A percentile compares a stretch with the other conserved stretches of the same genome.
Conservation (phyloP, 2,888 invertebrate species). For the Ferdinandea cuprea region DNA sequence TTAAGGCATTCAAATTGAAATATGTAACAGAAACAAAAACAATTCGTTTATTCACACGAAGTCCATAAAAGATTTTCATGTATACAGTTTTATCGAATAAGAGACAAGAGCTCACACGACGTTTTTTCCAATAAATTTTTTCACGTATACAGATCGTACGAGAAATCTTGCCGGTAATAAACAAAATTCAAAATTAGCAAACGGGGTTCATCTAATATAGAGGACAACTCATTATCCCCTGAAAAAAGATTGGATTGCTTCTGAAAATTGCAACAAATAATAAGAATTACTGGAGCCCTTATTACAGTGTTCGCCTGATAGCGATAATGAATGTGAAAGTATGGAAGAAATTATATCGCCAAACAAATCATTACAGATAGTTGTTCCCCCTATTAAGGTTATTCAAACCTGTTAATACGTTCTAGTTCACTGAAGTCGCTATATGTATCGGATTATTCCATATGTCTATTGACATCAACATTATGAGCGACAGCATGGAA, state of each 20-base stretch:
- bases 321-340: neutral
- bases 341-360: neutral
- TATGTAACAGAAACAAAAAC: no score
- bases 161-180: no score
- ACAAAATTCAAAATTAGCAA: neutral
- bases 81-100: no score
- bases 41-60: no score
- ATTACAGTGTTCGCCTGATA: neutral
- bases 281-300: neutral
- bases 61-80: no score
- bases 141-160: no score
- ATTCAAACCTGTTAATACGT: neutral
- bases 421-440: neutral
- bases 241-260: no score
- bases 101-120: no score
- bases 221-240: neutral
- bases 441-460: neutral
- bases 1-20: no score
- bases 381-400: neutral
- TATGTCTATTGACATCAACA: neutral
- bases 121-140: no score
- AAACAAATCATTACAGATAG: neutral
- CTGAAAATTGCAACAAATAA: neutral
- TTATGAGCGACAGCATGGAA: neutral
- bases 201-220: neutral